Conservation (phyloP, 2,888 invertebrate genomes). For the Ctenicera cuprea region DNA sequence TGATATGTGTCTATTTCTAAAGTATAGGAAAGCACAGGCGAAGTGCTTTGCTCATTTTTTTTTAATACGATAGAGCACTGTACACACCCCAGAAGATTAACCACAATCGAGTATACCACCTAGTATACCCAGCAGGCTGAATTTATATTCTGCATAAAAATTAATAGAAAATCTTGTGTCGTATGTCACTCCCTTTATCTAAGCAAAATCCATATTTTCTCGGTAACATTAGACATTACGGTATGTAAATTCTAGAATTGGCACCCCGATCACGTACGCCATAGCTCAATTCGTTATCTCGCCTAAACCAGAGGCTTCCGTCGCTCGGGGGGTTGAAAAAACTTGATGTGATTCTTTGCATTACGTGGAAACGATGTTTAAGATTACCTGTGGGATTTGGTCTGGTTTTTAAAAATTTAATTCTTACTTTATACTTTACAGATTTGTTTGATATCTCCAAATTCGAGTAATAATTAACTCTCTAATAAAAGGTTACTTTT, state of each 20-base stretch:
- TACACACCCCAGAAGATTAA: too few species aligned
- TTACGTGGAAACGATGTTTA: slow-evolving; percentile 61
- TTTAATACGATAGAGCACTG: too few species aligned
- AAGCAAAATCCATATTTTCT: slow-evolving; percentile 52
- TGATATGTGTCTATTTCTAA: too few species aligned
- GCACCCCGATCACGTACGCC: slow-evolving; percentile 59
- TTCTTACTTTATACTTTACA: neutral
- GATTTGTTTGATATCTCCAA: too few species aligned
- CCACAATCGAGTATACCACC: too few species aligned
- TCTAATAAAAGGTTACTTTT: too few species aligned
- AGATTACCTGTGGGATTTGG: slow-evolving; percentile 61
- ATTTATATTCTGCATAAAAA: slow-evolving; percentile 16
- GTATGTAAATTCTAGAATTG: slow-evolving; percentile 49
- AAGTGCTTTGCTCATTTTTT: too few species aligned
- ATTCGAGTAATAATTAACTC: too few species aligned
- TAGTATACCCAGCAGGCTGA: neutral
- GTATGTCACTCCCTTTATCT: slow-evolving; percentile 39
- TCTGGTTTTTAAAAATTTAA: slow-evolving; percentile 26
- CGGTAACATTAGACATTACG: slow-evolving; percentile 50
- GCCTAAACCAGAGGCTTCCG: slow-evolving; percentile 57
- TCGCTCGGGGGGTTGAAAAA: slow-evolving; percentile 53
- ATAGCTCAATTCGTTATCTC: slow-evolving; percentile 64
- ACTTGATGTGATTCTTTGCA: slow-evolving; percentile 55
- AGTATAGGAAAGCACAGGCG: too few species aligned
- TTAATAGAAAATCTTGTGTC: slow-evolving; percentile 24